Evolutionary conservation across 1,140 invertebrate species (phyloP).

Genomic region (Zaprionus taronus): DNA sequence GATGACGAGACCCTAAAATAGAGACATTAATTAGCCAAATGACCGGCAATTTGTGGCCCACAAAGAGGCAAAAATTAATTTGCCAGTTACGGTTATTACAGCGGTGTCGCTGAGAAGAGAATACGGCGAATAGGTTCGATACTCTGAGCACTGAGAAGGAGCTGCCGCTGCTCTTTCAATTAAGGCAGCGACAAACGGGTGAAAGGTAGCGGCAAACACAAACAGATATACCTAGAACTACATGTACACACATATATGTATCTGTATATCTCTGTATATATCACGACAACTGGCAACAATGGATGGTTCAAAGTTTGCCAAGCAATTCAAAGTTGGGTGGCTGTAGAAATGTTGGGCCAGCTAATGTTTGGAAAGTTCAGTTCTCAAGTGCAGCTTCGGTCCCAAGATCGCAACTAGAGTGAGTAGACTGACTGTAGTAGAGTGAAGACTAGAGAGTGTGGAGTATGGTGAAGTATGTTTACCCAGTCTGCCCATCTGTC

Average conservation of each 20-base stretch:
- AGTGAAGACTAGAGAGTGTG: constrained; percentile 19
- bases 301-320: constrained; percentile 47
- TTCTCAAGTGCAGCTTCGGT: constrained; percentile 51
- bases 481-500: constrained; percentile 9
- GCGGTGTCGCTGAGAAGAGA: constrained; percentile 40
- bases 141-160: not conserved
- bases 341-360: constrained; percentile 23
- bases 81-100: constrained; percentile 79
- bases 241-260: not conserved
- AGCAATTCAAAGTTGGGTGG: constrained; percentile 43
- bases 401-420: constrained; percentile 38
- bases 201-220: constrained; percentile 39
- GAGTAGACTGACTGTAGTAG: constrained; percentile 24
- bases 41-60: constrained; percentile 64
- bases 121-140: not conserved
- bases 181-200: constrained; percentile 28
- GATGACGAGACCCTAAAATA: constrained; percentile 70
- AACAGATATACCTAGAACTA: not conserved
- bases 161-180: constrained; percentile 22
- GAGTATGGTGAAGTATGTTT: constrained; percentile 16
- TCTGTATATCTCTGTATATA: not conserved
- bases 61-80: constrained; percentile 75
- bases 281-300: constrained; percentile 10
- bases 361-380: constrained; percentile 74
- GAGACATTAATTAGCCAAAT: constrained; percentile 82